A percentile compares a stretch with the other conserved stretches of the same genome.
phyloP scores from a whole-genome alignment of 2,888 invertebrate species.

The Stenotaenia linearis region DNA sequence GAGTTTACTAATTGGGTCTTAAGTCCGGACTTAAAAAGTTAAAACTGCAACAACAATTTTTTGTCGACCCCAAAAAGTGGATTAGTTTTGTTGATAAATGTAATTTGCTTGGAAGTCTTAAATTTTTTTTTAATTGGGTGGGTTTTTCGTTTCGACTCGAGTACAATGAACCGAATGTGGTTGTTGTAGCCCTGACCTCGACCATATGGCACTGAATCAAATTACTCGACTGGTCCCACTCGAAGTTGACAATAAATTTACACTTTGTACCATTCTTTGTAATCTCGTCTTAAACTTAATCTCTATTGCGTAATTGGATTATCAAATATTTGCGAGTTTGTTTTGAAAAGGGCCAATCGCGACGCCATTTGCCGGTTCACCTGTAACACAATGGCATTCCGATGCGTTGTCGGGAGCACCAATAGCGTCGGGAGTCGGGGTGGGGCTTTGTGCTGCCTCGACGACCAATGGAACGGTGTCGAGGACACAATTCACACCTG shows the following conservation, averaged over 20 bases:
- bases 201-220: conserved; percentile 20
- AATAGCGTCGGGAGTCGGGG: not conserved
- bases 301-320: too few relatives aligned
- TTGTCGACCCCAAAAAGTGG: not conserved
- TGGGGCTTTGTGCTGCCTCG: not conserved
- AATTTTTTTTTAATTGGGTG: not conserved
- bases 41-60: too few relatives aligned
- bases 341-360: not conserved
- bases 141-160: not conserved
- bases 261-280: not conserved
- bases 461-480: not conserved
- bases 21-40: too few relatives aligned
- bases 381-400: conserved; percentile 20
- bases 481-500: not conserved
- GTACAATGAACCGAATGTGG: conserved; percentile 23
- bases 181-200: conserved; percentile 19
- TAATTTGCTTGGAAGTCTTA: not conserved
- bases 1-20: not conserved
- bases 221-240: conserved; percentile 2
- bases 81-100: not conserved
- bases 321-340: too few relatives aligned
- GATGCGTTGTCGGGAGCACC: not conserved
- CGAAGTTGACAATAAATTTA: conserved; percentile 20
- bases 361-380: not conserved
- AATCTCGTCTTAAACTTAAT: too few relatives aligned